Evolutionary conservation across 2,888 invertebrate genomes (phyloP).

Genomic region (Pollenia amentaria): DNA sequence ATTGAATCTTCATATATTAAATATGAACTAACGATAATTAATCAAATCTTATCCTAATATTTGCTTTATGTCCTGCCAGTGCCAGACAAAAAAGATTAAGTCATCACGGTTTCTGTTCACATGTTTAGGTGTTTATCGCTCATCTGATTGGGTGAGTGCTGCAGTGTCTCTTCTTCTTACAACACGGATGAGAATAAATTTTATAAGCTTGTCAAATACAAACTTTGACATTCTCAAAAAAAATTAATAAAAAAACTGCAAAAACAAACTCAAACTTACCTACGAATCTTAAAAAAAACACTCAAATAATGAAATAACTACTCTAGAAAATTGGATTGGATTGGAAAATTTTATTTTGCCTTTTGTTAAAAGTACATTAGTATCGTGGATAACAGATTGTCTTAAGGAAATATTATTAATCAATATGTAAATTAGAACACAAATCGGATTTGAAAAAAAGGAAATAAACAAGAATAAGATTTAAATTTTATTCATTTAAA

Average conservation of each 20-base stretch:
- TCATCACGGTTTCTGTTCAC: too few relatives aligned
- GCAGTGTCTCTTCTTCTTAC: too few relatives aligned
- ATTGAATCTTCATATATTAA: too few relatives aligned
- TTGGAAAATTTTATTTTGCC: background rate
- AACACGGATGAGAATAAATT: background rate
- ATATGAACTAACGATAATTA: too few relatives aligned
- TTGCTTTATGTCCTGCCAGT: too few relatives aligned
- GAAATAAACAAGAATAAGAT: background rate
- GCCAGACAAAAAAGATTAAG: too few relatives aligned
- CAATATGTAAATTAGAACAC: constrained; percentile 77
- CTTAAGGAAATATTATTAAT: constrained; percentile 76
- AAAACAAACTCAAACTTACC: constrained; percentile 1
- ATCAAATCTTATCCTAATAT: too few relatives aligned
- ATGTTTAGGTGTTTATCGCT: too few relatives aligned
- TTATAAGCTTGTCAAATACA: constrained; percentile 36
- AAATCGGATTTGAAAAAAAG: constrained; percentile 5
- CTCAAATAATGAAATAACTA: constrained; percentile 8
- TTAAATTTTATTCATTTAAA: too few relatives aligned
- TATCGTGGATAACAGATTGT: constrained; percentile 42
- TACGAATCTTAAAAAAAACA: constrained; percentile 11
- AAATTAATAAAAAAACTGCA: background rate
- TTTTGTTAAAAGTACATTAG: constrained; percentile 2
- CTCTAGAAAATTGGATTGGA: constrained; percentile 18
- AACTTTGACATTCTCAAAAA: constrained; percentile 21
- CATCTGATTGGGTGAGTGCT: too few relatives aligned